Conservation (phyloP, 2,113 vertebrate species). For the Bos taurus region DNA sequence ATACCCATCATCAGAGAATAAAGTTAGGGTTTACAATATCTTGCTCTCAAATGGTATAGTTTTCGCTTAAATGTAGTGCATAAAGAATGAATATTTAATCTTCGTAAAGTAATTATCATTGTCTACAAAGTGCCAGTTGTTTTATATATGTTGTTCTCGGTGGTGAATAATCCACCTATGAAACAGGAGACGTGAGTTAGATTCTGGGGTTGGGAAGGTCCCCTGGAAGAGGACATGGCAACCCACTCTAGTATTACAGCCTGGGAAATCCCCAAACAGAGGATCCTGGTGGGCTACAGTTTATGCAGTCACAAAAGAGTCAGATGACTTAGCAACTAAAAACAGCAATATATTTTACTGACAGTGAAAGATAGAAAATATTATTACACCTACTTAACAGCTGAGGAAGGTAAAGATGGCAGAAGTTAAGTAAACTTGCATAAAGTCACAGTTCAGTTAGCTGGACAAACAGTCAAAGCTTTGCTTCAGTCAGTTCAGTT, state of each 20-base stretch:
- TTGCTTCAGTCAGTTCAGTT: background rate
- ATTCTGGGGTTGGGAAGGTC: background rate
- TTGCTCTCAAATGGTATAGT: background rate
- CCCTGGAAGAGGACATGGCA: background rate
- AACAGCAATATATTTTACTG: background rate
- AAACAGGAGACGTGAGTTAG: background rate
- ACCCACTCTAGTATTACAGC: background rate
- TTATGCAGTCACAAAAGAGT: background rate
- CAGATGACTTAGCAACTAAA: background rate
- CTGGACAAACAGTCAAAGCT: background rate
- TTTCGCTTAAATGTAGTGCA: background rate
- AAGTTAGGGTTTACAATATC: background rate
- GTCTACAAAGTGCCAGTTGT: background rate
- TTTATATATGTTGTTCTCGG: background rate
- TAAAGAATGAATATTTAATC: background rate
- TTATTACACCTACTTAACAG: background rate
- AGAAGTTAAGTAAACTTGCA: background rate
- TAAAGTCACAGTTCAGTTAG: background rate
- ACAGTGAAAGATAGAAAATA: background rate
- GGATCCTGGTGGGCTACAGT: background rate
- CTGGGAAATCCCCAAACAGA: background rate
- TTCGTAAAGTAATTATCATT: background rate
- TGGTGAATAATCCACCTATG: background rate
- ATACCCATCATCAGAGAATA: background rate
- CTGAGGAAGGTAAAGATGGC: background rate